Evolutionary conservation across 2,888 invertebrate genomes (phyloP), one percentile per base, ranked within the genome.

Genomic region (Drosophila testacea): DNA sequence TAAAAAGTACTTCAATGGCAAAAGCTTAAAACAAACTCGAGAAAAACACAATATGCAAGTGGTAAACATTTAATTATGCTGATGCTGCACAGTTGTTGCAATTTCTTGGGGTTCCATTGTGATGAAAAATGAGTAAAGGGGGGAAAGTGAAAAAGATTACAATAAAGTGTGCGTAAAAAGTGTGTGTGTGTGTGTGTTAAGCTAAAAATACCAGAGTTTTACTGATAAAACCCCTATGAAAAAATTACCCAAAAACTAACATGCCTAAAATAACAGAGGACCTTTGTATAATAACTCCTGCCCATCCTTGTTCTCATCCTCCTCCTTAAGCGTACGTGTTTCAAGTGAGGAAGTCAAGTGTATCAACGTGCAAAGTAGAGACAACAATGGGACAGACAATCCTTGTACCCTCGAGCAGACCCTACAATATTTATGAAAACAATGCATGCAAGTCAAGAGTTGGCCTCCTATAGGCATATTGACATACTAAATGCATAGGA

Each of bases 401-500:
- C 41, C 57, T 42, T 39, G 36, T 7, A n/a, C 7, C 10, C 22
- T 22, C 38, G 54, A 27, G 34, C 42, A 44, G 46, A 9, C 65
- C 48, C 54, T 65, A 65, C 51, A 73, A 69, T 70, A 74, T 83
- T 71, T 71, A 71, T 73, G 79, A 79, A 79, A 85, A 83, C 85
- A 83, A 85, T 85, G 75, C 84, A 81, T 75, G 83, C 84, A 70
- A 79, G 77, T 62, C 84, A 79, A 78, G 78, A 56, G 72, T 62
- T 68, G 48, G 60, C 61, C 64, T 68, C 63, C 52, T 57, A 69
- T 79, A 71, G 79, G 52, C 83, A 63, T 81, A 85, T 83, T 85
- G 85, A 85, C 85, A 85, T 55, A 83, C 85, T 79, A 72, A 75
- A 78, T 68, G 69, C 83, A 79, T 65, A 70, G 70, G 73, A 85